These are phyloP conservation scores for Oscheius sp. DNA, from an alignment of 2,888 invertebrate genomes.

Conservation along the genomic window DNA sequence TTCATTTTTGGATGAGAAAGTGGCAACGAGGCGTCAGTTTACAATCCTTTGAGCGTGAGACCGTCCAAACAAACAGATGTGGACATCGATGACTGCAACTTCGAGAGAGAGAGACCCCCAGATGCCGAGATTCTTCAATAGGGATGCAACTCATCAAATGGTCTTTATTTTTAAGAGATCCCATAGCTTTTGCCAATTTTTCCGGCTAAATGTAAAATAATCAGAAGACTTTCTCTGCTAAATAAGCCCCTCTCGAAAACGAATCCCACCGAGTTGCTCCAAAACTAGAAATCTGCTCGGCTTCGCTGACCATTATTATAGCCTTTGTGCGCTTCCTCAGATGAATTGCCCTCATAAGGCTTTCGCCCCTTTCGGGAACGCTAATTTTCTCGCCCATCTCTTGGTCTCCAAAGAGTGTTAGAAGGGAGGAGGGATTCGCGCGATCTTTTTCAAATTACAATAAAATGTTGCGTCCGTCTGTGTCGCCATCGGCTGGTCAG, in stretches of 20 bases:
- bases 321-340: neutral
- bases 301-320: neutral
- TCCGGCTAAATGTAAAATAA: too few species aligned
- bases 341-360: conserved; percentile 19
- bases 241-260: too few species aligned
- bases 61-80: conserved; percentile 25
- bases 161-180: too few species aligned
- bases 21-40: conserved; percentile 12
- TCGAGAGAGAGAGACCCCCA: neutral
- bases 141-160: neutral
- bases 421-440: neutral
- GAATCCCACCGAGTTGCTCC: too few species aligned
- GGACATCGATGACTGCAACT: neutral
- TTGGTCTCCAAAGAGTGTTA: too few species aligned
- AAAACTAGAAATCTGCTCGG: too few species aligned
- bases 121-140: neutral
- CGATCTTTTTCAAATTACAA: neutral
- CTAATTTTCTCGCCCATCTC: too few species aligned
- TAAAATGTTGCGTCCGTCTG: neutral
- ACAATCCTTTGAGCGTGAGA: conserved; percentile 12
- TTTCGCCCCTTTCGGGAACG: neutral
- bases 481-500: neutral
- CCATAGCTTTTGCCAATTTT: too few species aligned
- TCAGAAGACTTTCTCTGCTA: too few species aligned
- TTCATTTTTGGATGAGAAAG: too few species aligned